phyloP scores from a whole-genome alignment of 2,888 invertebrate genomes.

The Calameuta filiformis region DNA sequence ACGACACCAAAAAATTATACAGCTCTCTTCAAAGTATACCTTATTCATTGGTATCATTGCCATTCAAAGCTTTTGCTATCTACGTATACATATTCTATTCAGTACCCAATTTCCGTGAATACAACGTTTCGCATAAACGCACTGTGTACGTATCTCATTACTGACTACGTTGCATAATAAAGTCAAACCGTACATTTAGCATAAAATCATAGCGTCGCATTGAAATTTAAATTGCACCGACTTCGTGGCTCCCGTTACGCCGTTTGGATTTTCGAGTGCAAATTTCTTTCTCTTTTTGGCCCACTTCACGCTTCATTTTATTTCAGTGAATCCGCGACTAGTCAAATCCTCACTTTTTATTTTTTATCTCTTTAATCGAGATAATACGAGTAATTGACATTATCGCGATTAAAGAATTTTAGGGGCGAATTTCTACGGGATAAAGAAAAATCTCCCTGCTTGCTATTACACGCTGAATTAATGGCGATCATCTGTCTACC shows the following conservation, averaged over 20 bases:
- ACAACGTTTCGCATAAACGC: background rate
- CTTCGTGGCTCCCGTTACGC: constrained; percentile 21
- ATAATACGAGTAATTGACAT: background rate
- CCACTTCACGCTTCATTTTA: background rate
- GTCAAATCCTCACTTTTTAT: background rate
- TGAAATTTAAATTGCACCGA: constrained; percentile 36
- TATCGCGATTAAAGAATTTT: background rate
- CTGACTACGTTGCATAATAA: constrained; percentile 15
- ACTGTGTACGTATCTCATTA: constrained; percentile 32
- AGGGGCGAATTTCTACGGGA: background rate
- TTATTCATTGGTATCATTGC: background rate
- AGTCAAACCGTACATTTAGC: constrained; percentile 2
- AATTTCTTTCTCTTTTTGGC: no score
- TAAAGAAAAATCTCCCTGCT: background rate
- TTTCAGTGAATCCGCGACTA: background rate
- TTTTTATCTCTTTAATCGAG: background rate
- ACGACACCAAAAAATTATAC: background rate
- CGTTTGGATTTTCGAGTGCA: background rate
- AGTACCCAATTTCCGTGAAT: background rate
- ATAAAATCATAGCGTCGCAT: constrained; percentile 30
- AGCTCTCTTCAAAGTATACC: background rate
- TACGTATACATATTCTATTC: background rate
- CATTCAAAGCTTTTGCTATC: background rate
- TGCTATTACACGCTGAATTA: background rate
- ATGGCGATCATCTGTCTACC: background rate